Base-by-base conservation (phyloP, 2,113 vertebrate genomes). In the Plecturocebus donacophilus region DNA sequence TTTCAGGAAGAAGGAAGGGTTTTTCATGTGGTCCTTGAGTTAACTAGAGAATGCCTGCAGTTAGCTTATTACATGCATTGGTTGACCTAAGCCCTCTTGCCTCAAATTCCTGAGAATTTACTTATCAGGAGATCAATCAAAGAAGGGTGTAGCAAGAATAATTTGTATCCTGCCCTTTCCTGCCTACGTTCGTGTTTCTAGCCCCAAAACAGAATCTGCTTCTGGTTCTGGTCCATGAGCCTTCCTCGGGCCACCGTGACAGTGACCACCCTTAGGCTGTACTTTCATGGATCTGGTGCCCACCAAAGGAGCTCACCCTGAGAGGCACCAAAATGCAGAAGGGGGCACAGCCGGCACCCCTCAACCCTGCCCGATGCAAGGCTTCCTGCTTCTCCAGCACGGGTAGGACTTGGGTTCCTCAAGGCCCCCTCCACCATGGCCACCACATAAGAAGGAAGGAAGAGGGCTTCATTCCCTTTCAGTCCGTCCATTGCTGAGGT, bases 1-100 rank as follows among this genome's bases (percentile, higher is more conserved):
- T 73, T 90, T 73, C 23, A 30, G n/a, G n/a, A 90, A 81, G 58
- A 90, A 93, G 61, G 21, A 42, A 66, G 32, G 6, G 23, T 79
- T 70, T 87, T 61, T 70, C 19, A 20, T 4, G 32, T 30, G 56
- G 32, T 32, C 56, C 16, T 54, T 16, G 5, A 27, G n/a, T 90
- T 40, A 52, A 12, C 20, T 84, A 42, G 66, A 86, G 17, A 21
- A 81, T 25, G 25, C 64, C 8, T 82, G 21, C 17, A 20, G 52
- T 13, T 35, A 58, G 6, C 19, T 85, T 25, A 52, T 23, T 16
- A 70, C 0, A 0, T 6, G 8, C 10, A 8, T 6, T 40, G 21
- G 21, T 3, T 83, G 30, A 58, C 75, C 38, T 96, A 35, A 61
- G 49, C 19, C 25, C n/a, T 71, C 73, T 89, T 85, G 56, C 16